Evolutionary conservation across 64 coral and sea anemone species (phyloP).

Genomic region (Dendronephthya gigantea): DNA sequence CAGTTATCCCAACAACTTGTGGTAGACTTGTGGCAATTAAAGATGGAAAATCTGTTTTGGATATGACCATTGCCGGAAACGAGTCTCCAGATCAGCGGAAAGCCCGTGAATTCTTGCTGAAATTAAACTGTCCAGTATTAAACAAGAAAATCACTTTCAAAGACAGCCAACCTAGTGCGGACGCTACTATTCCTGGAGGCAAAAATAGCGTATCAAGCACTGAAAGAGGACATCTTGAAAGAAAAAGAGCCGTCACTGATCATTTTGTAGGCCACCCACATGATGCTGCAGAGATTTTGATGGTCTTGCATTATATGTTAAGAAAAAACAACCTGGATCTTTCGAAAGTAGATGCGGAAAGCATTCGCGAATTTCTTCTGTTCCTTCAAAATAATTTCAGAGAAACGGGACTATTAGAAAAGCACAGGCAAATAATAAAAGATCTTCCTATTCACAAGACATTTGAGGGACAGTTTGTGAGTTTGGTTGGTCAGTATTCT

Average conservation of each 20-base stretch:
- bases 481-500: background rate
- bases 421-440: background rate
- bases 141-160: background rate
- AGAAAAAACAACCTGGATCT: background rate
- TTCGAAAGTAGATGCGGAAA: background rate
- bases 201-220: background rate
- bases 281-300: background rate
- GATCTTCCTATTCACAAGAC: background rate
- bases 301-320: background rate
- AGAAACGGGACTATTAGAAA: background rate
- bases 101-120: background rate
- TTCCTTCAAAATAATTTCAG: background rate
- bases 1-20: background rate
- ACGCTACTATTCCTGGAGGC: background rate
- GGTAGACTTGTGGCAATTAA: background rate
- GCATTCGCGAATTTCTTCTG: background rate
- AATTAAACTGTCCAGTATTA: background rate
- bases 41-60: background rate
- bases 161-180: background rate
- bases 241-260: background rate
- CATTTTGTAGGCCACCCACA: background rate
- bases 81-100: background rate
- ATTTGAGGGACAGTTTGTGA: background rate
- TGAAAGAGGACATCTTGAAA: background rate
- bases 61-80: background rate